These are phyloP conservation scores for Syngnathus acus DNA, from an alignment of 2,797 vertebrate genomes.

Conservation along the genomic window DNA sequence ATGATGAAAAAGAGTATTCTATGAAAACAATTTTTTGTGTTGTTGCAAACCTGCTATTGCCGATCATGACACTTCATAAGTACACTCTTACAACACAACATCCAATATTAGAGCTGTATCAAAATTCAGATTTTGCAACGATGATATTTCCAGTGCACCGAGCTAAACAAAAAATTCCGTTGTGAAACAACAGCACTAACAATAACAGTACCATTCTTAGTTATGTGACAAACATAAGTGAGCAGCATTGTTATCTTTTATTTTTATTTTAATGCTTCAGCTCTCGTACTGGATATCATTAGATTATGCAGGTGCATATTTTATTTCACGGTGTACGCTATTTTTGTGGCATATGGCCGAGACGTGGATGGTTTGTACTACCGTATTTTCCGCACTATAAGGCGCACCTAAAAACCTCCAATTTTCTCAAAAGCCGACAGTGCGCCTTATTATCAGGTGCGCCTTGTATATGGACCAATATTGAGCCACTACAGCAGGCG, in stretches of 20 bases:
- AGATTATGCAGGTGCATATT: neutral
- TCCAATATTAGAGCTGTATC: neutral
- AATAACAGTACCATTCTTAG: neutral
- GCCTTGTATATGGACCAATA: no score
- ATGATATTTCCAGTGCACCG: neutral
- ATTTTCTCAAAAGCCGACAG: no score
- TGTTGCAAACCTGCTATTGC: neutral
- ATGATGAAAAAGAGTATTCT: neutral
- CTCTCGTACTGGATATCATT: neutral
- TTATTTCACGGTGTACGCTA: neutral
- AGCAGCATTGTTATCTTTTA: no score
- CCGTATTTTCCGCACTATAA: no score
- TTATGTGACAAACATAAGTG: neutral
- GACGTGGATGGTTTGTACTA: neutral
- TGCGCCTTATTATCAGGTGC: no score
- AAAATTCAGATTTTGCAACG: neutral
- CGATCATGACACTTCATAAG: neutral
- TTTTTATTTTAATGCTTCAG: no score
- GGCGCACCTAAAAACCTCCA: no score
- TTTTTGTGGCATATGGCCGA: neutral
- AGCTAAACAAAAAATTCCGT: neutral
- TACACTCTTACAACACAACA: neutral
- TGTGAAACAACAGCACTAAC: neutral
- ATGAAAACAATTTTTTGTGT: no score
- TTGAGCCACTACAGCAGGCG: no score